phyloP scores from a whole-genome alignment of 2,888 invertebrate genomes.

The Anorthoa munda region DNA sequence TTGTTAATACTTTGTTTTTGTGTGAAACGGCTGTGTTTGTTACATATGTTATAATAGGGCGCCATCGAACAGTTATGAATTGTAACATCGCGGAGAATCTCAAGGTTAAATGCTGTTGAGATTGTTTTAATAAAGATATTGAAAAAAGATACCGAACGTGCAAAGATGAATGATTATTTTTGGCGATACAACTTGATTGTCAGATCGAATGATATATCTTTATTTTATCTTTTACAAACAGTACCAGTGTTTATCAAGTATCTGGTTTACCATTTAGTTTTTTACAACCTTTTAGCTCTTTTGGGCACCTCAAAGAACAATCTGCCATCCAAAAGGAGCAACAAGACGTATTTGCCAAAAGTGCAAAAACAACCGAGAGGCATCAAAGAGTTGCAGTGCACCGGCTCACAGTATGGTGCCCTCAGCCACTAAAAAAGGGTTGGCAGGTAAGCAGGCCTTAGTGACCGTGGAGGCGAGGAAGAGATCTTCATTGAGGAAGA shows the following conservation, averaged over 20 bases:
- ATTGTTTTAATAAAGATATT: constrained; percentile 19
- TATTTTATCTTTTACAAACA: not conserved
- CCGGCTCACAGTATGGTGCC: too few relatives aligned
- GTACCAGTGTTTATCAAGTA: not conserved
- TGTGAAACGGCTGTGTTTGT: constrained; percentile 47
- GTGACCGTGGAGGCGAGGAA: too few relatives aligned
- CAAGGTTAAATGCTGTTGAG: constrained; percentile 13
- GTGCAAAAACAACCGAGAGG: too few relatives aligned
- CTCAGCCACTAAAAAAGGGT: too few relatives aligned
- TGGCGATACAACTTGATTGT: not conserved
- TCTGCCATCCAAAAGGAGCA: too few relatives aligned
- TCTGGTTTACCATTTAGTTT: not conserved
- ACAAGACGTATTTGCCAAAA: too few relatives aligned
- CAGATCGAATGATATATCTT: constrained; percentile 8
- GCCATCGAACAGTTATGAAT: constrained; percentile 42
- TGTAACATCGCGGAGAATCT: constrained; percentile 21
- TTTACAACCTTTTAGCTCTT: too few relatives aligned
- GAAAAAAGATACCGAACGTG: not conserved
- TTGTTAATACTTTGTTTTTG: constrained; percentile 48
- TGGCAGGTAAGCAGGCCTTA: too few relatives aligned
- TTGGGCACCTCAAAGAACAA: not conserved
- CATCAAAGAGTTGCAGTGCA: too few relatives aligned
- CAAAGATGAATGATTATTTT: not conserved
- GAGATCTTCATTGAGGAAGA: too few relatives aligned
- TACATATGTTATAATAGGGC: constrained; percentile 10